phyloP scores from a whole-genome alignment of 2,888 invertebrate species.

The Bruchidius siliquastri region DNA sequence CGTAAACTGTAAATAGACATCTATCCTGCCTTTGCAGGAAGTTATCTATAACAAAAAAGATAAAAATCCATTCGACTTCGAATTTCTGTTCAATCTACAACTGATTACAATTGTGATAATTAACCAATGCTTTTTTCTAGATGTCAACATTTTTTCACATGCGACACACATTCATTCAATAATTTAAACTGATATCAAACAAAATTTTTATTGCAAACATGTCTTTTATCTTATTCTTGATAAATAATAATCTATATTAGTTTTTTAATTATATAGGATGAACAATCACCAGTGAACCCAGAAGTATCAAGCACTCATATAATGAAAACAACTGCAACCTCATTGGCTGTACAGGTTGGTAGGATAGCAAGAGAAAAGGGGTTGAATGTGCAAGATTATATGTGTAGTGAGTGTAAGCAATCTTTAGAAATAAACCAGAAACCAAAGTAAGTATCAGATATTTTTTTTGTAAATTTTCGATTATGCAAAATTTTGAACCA shows the following conservation, averaged over 20 bases:
- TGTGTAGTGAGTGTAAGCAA: conserved; percentile 70
- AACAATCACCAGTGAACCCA: conserved; percentile 6
- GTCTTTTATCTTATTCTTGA: background rate
- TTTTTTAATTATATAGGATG: conserved; percentile 11
- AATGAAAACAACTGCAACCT: conserved; percentile 29
- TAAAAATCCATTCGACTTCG: too few species aligned
- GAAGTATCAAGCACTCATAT: conserved; percentile 13
- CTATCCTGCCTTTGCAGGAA: too few species aligned
- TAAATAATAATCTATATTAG: background rate
- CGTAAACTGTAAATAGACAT: too few species aligned
- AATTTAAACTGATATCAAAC: background rate
- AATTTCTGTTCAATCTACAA: too few species aligned
- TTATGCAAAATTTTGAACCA: too few species aligned
- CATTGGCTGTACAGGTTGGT: conserved; percentile 63
- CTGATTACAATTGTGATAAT: too few species aligned
- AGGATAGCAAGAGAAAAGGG: conserved; percentile 73
- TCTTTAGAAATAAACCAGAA: conserved; percentile 58
- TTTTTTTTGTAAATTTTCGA: too few species aligned
- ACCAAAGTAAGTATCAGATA: conserved; percentile 45
- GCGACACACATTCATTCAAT: too few species aligned
- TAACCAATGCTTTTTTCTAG: too few species aligned
- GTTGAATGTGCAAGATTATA: conserved; percentile 80
- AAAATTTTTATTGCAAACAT: background rate
- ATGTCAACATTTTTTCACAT: too few species aligned
- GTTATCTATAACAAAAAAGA: too few species aligned